Evolutionary conservation across 2,888 invertebrate genomes (phyloP), one percentile per base, ranked within the genome.

Genomic region (Cenopis cana): DNA sequence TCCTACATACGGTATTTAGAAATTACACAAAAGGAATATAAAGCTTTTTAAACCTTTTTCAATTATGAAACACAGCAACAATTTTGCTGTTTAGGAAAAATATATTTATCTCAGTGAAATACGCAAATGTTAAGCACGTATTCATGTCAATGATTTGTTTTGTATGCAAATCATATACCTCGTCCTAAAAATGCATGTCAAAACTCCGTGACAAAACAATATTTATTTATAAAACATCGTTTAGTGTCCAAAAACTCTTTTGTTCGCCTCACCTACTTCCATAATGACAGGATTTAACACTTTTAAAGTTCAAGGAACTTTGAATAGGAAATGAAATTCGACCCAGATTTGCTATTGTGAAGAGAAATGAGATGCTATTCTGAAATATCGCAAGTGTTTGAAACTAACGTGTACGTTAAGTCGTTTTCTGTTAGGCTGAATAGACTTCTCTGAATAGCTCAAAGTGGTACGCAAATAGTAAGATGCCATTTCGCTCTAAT

Each of bases 391-490:
- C 36, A 64, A 54, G 64, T 36, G 38, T 38, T 24, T n/a, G 52
- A 10, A 54, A n/a, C 52, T 11, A 36, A 10, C 20, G 20, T 38
- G 64, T 64, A 20, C 38, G 20, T n/a, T 64, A 64, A 64, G 64
- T 52, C 52, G 54, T 64, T 69, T 64, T 64, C 24, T 49, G 69
- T 56, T 18, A 57, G 4, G 74, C 60, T 5, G 11, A 55, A 66
- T 56, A 38, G 56, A 73, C 49, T 67, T 67, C 66, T 33, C 60
- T 29, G 73, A 73, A 69, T 66, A 59, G 70, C 56, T 76, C 81
- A 80, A 82, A 84, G 78, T 83, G 80, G 76, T 82, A 82, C 82
- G 82, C 81, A 85, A 85, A 85, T 79, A 78, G 72, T 65, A 41
- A 65, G 54, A 54, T 66, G 66, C 66, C 60, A 71, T 70, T 69